Conservation (phyloP, 2,888 invertebrate species). For the Strigamia transsilvanica region DNA sequence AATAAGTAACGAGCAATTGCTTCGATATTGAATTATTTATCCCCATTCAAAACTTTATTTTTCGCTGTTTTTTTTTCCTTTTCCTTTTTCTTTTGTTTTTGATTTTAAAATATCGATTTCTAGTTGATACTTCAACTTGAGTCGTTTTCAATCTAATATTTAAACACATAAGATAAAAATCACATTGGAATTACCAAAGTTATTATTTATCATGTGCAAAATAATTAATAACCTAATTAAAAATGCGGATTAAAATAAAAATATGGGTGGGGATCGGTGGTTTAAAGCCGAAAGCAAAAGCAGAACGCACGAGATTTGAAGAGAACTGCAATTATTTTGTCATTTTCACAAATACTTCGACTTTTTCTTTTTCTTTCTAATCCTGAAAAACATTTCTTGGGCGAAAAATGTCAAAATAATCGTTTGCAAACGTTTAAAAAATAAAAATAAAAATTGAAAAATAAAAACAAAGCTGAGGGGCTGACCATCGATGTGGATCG, state of each 20-base stretch:
- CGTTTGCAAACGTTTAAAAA: background rate
- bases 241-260: background rate
- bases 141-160: background rate
- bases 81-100: no score
- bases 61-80: background rate
- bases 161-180: background rate
- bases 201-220: background rate
- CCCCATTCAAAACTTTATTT: background rate
- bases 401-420: no score
- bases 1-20: constrained; percentile 31
- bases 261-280: background rate
- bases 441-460: background rate
- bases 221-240: constrained; percentile 10
- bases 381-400: no score
- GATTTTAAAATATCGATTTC: background rate
- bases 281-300: background rate
- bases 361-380: no score
- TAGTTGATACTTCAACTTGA: background rate
- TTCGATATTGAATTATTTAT: constrained; percentile 20
- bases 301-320: background rate
- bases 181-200: background rate
- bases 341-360: background rate
- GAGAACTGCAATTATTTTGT: background rate
- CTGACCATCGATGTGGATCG: background rate
- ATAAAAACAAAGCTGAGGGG: background rate